Evolutionary conservation across 2,888 invertebrate genomes (phyloP).

Genomic region (Hemistola chrysoprasaria): DNA sequence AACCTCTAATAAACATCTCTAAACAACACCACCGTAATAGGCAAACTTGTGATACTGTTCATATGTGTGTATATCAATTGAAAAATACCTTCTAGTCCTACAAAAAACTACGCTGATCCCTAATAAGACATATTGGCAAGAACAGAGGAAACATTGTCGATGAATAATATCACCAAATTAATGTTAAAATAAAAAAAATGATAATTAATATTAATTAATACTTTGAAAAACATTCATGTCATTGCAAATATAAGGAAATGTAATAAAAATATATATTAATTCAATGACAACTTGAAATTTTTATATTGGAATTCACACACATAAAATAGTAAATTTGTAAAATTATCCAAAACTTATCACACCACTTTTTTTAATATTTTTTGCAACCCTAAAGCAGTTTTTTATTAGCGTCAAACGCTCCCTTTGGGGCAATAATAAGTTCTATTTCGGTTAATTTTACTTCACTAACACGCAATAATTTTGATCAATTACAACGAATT

Average conservation of each 20-base stretch:
- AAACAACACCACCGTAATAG: slow-evolving; percentile 72
- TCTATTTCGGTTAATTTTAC: slow-evolving; percentile 78
- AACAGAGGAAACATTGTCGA: slow-evolving; percentile 74
- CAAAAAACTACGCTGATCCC: slow-evolving; percentile 74
- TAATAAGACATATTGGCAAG: slow-evolving; percentile 80
- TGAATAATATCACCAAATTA: slow-evolving; percentile 59
- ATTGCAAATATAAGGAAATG: slow-evolving; percentile 57
- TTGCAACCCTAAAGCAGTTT: slow-evolving; percentile 80
- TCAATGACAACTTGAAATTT: slow-evolving; percentile 66
- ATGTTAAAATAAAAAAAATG: slow-evolving; percentile 52
- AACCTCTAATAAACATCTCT: slow-evolving; percentile 70
- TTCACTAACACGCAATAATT: slow-evolving; percentile 81
- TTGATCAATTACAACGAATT: slow-evolving; percentile 81
- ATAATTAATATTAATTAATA: slow-evolving; percentile 50
- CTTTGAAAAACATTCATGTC: slow-evolving; percentile 44
- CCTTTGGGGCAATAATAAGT: slow-evolving; percentile 78
- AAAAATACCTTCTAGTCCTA: slow-evolving; percentile 72
- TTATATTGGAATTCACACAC: slow-evolving; percentile 78
- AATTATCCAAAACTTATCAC: slow-evolving; percentile 83
- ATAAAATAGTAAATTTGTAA: slow-evolving; percentile 82
- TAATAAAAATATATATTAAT: slow-evolving; percentile 42
- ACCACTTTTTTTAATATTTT: slow-evolving; percentile 78
- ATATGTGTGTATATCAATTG: slow-evolving; percentile 76
- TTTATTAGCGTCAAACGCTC: slow-evolving; percentile 81
- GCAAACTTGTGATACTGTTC: slow-evolving; percentile 75